phyloP scores from a whole-genome alignment of 2,113 vertebrate species.

The Phylloscopus trochiloides region DNA sequence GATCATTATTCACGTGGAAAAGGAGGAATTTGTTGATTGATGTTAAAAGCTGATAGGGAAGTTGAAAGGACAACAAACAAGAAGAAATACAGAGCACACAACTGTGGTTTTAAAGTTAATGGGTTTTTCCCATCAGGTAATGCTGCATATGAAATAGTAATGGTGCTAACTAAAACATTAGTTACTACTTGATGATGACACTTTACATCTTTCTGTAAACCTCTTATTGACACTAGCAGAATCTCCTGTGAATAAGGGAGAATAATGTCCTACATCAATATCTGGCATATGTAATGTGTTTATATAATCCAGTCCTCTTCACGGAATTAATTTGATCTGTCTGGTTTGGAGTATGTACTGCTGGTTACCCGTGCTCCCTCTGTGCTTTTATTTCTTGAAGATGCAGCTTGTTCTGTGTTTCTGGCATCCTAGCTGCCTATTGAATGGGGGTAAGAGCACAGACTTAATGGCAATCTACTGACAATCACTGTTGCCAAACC shows the following conservation, averaged over 20 bases:
- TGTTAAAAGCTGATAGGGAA: conserved; percentile 27
- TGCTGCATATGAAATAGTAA: conserved; percentile 34
- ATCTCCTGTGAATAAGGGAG: conserved; percentile 2
- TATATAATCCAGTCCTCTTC: conserved; percentile 13
- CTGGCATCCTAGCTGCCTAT: background rate
- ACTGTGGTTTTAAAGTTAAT: conserved; percentile 21
- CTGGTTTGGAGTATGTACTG: background rate
- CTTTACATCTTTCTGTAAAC: conserved; percentile 10
- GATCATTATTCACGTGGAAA: background rate
- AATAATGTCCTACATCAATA: background rate
- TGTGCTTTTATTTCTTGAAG: background rate
- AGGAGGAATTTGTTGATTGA: conserved; percentile 7
- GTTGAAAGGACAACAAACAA: conserved; percentile 37
- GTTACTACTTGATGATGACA: conserved; percentile 9
- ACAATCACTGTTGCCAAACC: background rate
- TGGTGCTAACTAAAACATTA: conserved; percentile 46
- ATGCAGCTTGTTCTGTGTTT: background rate
- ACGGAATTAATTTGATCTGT: background rate
- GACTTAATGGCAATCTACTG: background rate
- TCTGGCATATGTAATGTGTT: background rate
- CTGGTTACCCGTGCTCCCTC: background rate
- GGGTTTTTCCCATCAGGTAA: conserved; percentile 10
- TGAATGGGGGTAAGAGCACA: background rate
- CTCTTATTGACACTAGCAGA: conserved; percentile 11
- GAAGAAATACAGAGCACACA: background rate